Conservation (phyloP, 2,888 invertebrate genomes). For the Cerceris rybyensis region DNA sequence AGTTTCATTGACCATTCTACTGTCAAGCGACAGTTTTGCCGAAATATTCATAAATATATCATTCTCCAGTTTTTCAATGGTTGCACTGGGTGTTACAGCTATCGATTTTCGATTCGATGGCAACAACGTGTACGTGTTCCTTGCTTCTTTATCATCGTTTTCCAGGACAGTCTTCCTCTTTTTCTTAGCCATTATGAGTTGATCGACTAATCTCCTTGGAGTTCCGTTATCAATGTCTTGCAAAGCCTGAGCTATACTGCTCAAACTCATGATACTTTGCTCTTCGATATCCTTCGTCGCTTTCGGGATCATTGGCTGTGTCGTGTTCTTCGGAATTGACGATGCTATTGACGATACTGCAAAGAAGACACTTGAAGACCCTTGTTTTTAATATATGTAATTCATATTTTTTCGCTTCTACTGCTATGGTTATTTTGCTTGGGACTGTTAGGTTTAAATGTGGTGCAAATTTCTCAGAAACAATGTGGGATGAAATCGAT, state of each 20-base stretch:
- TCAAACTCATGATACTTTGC: slow-evolving; percentile 76
- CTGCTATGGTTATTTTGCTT: no score
- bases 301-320: slow-evolving; percentile 20
- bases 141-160: slow-evolving; percentile 32
- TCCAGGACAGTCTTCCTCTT: slow-evolving; percentile 47
- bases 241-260: slow-evolving; percentile 74
- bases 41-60: slow-evolving; percentile 37
- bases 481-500: no score
- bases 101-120: slow-evolving; percentile 60
- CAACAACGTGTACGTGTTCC: slow-evolving; percentile 62
- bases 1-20: slow-evolving; percentile 49
- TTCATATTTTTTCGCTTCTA: background rate
- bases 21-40: slow-evolving; percentile 71
- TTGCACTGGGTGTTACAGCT: slow-evolving; percentile 49
- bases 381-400: background rate
- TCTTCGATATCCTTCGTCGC: slow-evolving; percentile 60
- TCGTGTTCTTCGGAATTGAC: slow-evolving; percentile 22
- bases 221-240: slow-evolving; percentile 71
- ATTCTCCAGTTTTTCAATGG: slow-evolving; percentile 22
- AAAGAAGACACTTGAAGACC: background rate
- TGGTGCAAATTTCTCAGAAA: no score
- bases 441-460: no score
- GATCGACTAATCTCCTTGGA: slow-evolving; percentile 75
- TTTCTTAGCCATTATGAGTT: slow-evolving; percentile 73
- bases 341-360: slow-evolving; percentile 33